Conservation (phyloP, 64 coral and sea anemone genomes). For the Actinia equina region DNA sequence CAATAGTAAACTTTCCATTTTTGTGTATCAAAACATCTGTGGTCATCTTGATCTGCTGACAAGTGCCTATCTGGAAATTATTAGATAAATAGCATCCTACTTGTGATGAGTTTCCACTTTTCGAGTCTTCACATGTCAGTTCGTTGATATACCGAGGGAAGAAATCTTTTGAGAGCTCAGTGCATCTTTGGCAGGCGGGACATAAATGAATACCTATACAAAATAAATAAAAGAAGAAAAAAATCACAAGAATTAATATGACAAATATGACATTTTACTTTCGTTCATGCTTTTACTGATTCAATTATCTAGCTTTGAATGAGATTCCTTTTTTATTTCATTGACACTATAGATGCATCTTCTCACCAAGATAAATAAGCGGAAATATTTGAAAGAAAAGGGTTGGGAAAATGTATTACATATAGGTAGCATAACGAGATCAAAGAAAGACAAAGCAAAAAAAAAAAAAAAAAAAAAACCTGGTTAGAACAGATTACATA, state of each 20-base stretch:
- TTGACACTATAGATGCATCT: too few species aligned
- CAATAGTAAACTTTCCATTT: not conserved
- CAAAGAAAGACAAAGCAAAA: too few species aligned
- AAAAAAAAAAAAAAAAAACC: too few species aligned
- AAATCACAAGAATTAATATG: not conserved
- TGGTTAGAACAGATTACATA: too few species aligned
- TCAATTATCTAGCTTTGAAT: too few species aligned
- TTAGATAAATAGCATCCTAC: not conserved
- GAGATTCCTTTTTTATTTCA: too few species aligned
- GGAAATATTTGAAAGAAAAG: too few species aligned
- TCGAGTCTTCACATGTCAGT: not conserved
- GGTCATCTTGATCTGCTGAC: not conserved
- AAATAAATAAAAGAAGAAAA: not conserved
- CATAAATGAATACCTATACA: conserved; percentile 8
- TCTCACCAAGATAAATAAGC: too few species aligned
- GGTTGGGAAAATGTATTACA: too few species aligned
- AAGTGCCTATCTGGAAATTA: not conserved
- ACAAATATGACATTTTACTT: too few species aligned
- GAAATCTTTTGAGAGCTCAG: not conserved
- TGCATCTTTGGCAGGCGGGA: not conserved
- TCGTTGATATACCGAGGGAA: conserved; percentile 25
- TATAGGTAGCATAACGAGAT: too few species aligned
- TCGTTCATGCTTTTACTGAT: too few species aligned
- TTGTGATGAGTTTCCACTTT: not conserved
- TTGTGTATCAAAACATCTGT: not conserved